Evolutionary conservation across 1,140 invertebrate species (phyloP), one percentile per base, ranked within the genome.

Genomic region (Hermetia illucens): DNA sequence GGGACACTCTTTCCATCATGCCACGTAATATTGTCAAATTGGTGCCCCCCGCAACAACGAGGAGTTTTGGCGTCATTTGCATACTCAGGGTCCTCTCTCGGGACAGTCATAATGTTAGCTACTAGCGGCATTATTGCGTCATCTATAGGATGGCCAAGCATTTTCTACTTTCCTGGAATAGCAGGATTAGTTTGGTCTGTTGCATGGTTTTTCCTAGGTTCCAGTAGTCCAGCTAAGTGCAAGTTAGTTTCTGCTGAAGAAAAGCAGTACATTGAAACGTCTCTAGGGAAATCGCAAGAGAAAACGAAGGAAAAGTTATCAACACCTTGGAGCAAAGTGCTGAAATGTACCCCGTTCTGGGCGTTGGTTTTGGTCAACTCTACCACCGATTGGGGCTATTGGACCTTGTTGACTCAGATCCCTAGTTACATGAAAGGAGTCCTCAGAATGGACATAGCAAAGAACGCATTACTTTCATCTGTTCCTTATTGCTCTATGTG

Each of bases 351-450:
- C 5, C 82, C 89, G 0, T 75, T 94, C 40, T 88, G 81, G 80
- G 79, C 87, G 0, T 64, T 93, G 5, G 70, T 88, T 20, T 55
- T 89, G 1, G 75, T 73, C 0, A 85, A 95, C 50, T 82, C 84
- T 53, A 78, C 83, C 0, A 82, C 91, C 51, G 87, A 87, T 51
- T 96, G 89, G 90, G 89, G 88, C 1, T 90, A 87, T 52, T 93
- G 89, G 68, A 93, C 84, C 3, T 67, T 97, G 29, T 66, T 96
- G 33, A 91, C 87, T 0, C 77, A 91, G 60, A 78, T 96, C 45
- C 93, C 94, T 0, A 81, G 75, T 1, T 98, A 91, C 51, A 79
- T 97, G 70, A 77, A 77, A 16, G 71, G 75, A 34, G 77, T 94
- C 0, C 67, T 96, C 1, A 62, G 75, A 34, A 83, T 83, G 45